Evolutionary conservation across 1,140 invertebrate species (phyloP).

Genomic region (Papilio aristodemus): DNA sequence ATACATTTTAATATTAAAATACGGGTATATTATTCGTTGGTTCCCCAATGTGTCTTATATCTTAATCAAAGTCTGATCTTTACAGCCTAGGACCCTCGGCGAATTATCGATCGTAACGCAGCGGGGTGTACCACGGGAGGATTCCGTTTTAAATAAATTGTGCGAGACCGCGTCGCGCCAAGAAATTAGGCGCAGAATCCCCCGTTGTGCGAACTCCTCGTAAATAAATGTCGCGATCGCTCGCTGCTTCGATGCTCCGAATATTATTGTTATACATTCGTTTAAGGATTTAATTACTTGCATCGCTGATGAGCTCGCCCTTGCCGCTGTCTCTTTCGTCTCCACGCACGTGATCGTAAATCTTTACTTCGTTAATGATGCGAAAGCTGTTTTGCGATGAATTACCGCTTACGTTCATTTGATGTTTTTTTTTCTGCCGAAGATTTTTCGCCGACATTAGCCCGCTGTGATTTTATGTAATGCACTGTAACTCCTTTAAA

Average conservation of each 20-base stretch:
- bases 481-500: slow-evolving; percentile 60
- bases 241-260: slow-evolving; percentile 53
- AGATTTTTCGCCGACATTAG: slow-evolving; percentile 59
- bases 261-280: slow-evolving; percentile 73
- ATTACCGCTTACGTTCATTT: slow-evolving; percentile 62
- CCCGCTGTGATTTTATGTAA: slow-evolving; percentile 57
- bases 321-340: slow-evolving; percentile 42
- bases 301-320: slow-evolving; percentile 54
- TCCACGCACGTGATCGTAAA: slow-evolving; percentile 67
- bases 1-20: not conserved
- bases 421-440: slow-evolving; percentile 62
- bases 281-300: slow-evolving; percentile 76
- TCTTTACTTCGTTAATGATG: slow-evolving; percentile 67
- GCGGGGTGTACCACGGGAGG: slow-evolving; percentile 69
- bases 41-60: slow-evolving; percentile 56
- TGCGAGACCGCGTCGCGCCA: slow-evolving; percentile 70
- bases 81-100: slow-evolving; percentile 62
- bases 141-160: slow-evolving; percentile 76
- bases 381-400: slow-evolving; percentile 61
- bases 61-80: slow-evolving; percentile 61
- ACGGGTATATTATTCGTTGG: not conserved
- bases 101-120: slow-evolving; percentile 69
- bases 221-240: slow-evolving; percentile 69
- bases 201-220: slow-evolving; percentile 74
- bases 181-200: slow-evolving; percentile 74